Percentiles rank a stretch among this genome's conserved stretches.
Conservation (phyloP, 2,888 invertebrate genomes). For the Nematopogon swammerdamellus region DNA sequence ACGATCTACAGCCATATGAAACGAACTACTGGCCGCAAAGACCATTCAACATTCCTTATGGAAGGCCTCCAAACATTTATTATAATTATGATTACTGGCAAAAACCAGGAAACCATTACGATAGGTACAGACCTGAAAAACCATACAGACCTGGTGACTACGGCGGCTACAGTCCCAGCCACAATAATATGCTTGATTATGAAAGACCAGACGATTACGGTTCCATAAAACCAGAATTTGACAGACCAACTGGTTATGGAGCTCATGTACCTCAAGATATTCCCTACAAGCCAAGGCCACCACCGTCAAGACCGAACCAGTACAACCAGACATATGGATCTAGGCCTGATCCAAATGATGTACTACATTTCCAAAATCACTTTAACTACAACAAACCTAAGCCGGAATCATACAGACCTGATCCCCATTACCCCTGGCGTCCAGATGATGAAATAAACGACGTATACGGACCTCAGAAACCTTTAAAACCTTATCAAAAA, state of each 20-base stretch:
- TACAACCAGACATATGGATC: constrained; percentile 4
- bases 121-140: constrained; percentile 1
- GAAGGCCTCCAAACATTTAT: constrained; percentile 12
- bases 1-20: constrained; percentile 22
- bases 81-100: constrained; percentile 13
- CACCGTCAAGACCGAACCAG: constrained; percentile 11
- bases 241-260: constrained; percentile 34
- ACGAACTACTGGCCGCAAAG: constrained; percentile 6
- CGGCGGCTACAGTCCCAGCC: not conserved
- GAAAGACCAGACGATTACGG: constrained; percentile 34
- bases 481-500: constrained; percentile 14
- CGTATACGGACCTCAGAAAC: constrained; percentile 16
- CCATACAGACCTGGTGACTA: not conserved
- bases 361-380: constrained; percentile 26
- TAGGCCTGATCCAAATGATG: constrained; percentile 24
- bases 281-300: constrained; percentile 22
- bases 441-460: constrained; percentile 20
- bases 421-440: constrained; percentile 20
- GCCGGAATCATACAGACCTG: constrained; percentile 18
- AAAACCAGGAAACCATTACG: constrained; percentile 14
- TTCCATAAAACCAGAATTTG: constrained; percentile 24
- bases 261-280: constrained; percentile 31
- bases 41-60: constrained; percentile 3
- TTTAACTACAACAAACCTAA: constrained; percentile 9
- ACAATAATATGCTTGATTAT: constrained; percentile 13